Evolutionary conservation across 1,140 invertebrate species (phyloP).

Genomic region (Drosophila obscura): DNA sequence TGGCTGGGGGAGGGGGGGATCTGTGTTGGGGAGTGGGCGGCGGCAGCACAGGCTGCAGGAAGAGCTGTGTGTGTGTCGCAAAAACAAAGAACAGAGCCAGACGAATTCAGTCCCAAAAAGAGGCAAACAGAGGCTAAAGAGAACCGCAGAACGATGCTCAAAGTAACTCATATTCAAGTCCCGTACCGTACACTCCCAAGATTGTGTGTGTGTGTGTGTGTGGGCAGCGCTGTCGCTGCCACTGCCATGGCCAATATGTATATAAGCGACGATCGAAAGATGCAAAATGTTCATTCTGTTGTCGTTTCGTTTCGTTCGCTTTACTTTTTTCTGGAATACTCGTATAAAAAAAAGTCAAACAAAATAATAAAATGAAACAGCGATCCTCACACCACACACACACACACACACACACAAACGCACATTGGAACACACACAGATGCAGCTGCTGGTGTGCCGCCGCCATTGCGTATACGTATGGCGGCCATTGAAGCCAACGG

Average conservation of each 20-base stretch:
- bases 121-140: conserved; percentile 26
- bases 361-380: conserved; percentile 79
- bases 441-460: conserved; percentile 43
- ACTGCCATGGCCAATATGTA: conserved; percentile 62
- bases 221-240: conserved; percentile 30
- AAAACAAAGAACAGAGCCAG: conserved; percentile 50
- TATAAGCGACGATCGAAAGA: conserved; percentile 79
- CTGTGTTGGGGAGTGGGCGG: conserved; percentile 43
- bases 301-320: conserved; percentile 66
- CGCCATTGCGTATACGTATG: conserved; percentile 40
- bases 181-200: no score
- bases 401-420: conserved; percentile 14
- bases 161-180: conserved; percentile 66
- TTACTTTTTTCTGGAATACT: conserved; percentile 54
- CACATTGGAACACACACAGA: conserved; percentile 7
- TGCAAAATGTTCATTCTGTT: conserved; percentile 77
- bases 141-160: conserved; percentile 67
- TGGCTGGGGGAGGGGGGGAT: background rate
- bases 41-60: conserved; percentile 53
- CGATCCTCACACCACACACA: conserved; percentile 52
- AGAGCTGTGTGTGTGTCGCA: conserved; percentile 49
- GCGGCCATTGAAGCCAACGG: conserved; percentile 60
- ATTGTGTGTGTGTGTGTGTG: conserved; percentile 37
- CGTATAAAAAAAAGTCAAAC: conserved; percentile 74
- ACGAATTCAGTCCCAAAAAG: conserved; percentile 44